Base-by-base conservation (phyloP, 64 coral and sea anemone species). In the Porites australiensis region DNA sequence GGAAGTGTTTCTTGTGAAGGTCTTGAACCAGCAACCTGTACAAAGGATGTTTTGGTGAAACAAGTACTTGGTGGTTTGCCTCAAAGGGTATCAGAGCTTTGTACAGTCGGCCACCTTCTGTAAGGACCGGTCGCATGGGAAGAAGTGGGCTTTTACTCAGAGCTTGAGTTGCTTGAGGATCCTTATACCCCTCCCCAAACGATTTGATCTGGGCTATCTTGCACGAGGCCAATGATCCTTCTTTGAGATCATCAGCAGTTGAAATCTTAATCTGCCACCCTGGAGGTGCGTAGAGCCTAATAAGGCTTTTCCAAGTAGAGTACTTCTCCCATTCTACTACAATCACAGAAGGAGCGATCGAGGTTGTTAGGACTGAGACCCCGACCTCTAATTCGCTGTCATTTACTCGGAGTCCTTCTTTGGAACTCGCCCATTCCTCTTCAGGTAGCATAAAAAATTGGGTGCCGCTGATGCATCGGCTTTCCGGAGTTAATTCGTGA, bases 241-340 rank as follows among this genome's bases (percentile, higher is more conserved):
- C 75, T 58, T 49, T 48, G 18, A 78, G n/a, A 50, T 78, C 75
- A 18, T 3, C 75, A 49, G 1, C 75, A 50, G 13, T 6, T 19
- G 50, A 58, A 3, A 19, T 78, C 75, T 72, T 72, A 2, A 0
- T 45, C 44, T 72, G 46, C 13, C 48, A 47, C 15, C 51, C 58
- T 81, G 37, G 58, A 5, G 79, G 20, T 43, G 58, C 77, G 11
- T 80, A 80, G 22, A 57, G 5, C 3, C 13, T 48, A 18, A 54
- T 2, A 37, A 79, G 47, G 7, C 20, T 77, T 19, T 15, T 77
- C 75, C 75, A 53, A 7, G 75, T 54, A 10, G 50, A 58, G 50
- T 79, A 79, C 51, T 58, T 79, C 52, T 79, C 53, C 76, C 76
- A 79, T 27, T 53, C 15, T 2, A 79, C 76, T 48, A 57, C 23